Evolutionary conservation across 2,888 invertebrate genomes (phyloP).

Genomic region (Melipona beecheii): DNA sequence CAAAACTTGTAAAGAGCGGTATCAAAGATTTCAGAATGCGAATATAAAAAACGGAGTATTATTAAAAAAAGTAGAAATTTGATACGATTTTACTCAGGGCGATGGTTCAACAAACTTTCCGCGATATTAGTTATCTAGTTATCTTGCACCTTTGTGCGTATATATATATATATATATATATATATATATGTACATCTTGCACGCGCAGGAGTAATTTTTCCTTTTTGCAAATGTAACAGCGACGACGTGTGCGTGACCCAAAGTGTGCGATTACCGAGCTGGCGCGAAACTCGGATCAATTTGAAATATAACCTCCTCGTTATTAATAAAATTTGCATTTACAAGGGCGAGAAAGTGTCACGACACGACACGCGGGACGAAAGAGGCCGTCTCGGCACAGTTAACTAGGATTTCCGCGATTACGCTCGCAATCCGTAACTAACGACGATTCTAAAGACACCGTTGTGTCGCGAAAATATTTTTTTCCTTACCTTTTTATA

Average conservation of each 20-base stretch:
- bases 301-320: conserved; percentile 78
- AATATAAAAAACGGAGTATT: too few species aligned
- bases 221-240: conserved; percentile 50
- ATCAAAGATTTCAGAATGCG: too few species aligned
- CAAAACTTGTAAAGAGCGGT: too few species aligned
- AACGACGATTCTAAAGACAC: conserved; percentile 49
- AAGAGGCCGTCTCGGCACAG: conserved; percentile 54
- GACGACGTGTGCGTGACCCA: conserved; percentile 72
- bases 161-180: too few species aligned
- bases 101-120: not conserved
- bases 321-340: conserved; percentile 82
- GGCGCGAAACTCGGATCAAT: conserved; percentile 77
- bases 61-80: not conserved
- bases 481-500: not conserved
- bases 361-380: conserved; percentile 69
- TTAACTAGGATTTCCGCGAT: conserved; percentile 63
- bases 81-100: not conserved
- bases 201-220: conserved; percentile 17
- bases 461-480: not conserved
- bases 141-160: conserved; percentile 15
- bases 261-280: conserved; percentile 72
- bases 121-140: not conserved
- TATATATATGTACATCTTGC: not conserved
- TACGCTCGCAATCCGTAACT: conserved; percentile 54
- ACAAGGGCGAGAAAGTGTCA: conserved; percentile 80